These are phyloP conservation scores for Opisthocomus hoazin DNA, from an alignment of 2,113 vertebrate species.

Conservation along the genomic window DNA sequence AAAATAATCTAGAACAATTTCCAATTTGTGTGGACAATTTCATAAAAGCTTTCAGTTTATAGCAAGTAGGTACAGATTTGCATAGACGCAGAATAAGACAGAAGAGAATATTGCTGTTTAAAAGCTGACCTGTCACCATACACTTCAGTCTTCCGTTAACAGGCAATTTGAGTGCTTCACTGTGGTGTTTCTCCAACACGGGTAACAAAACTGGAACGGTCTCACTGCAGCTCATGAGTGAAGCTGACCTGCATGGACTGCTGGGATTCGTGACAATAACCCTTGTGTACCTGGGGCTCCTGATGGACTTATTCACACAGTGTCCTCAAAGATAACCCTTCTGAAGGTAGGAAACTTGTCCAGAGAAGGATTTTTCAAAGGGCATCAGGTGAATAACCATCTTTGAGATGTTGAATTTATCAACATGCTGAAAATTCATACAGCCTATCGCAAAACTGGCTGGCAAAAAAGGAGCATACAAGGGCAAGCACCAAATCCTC, in stretches of 20 bases:
- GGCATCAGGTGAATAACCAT: not conserved
- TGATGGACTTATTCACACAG: not conserved
- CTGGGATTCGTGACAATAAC: not conserved
- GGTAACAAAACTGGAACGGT: not conserved
- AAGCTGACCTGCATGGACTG: not conserved
- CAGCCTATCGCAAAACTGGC: not conserved
- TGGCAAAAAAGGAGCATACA: not conserved
- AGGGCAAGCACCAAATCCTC: not conserved
- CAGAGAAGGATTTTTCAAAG: not conserved
- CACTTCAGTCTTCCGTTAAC: not conserved
- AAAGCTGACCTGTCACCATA: not conserved
- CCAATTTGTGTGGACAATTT: not conserved
- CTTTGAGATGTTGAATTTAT: not conserved
- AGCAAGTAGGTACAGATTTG: not conserved
- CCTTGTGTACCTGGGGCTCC: not conserved
- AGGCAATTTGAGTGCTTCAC: not conserved
- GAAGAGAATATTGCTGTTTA: not conserved
- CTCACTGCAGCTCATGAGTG: not conserved
- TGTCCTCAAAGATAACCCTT: not conserved
- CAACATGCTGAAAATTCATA: not conserved
- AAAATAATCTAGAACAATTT: not conserved
- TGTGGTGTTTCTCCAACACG: not conserved
- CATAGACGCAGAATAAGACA: not conserved
- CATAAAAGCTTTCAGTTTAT: not conserved
- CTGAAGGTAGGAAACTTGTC: not conserved